These are phyloP conservation scores for Melanargia galathea DNA, from an alignment of 2,888 invertebrate species.

Conservation along the genomic window DNA sequence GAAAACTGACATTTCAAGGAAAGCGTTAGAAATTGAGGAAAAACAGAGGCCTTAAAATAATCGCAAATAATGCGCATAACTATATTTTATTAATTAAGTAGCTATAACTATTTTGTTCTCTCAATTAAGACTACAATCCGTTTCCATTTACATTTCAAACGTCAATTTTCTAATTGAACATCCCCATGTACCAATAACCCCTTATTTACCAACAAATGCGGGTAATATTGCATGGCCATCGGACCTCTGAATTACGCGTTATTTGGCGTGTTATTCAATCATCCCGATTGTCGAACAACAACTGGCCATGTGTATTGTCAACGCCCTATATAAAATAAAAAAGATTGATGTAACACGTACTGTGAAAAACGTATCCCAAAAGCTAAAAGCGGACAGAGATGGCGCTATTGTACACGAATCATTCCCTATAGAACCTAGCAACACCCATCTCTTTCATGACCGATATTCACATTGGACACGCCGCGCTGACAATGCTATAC, in stretches of 20 bases:
- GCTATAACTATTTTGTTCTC: no score
- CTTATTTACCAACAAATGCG: constrained; percentile 71
- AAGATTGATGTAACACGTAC: constrained; percentile 9
- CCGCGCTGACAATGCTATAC: constrained; percentile 10
- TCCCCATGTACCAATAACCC: constrained; percentile 40
- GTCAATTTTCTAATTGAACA: constrained; percentile 24
- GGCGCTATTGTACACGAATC: background rate
- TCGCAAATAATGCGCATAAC: no score
- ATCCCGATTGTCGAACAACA: constrained; percentile 75
- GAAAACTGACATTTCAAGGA: no score
- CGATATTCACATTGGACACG: constrained; percentile 2
- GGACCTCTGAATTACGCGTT: constrained; percentile 68
- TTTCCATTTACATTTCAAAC: constrained; percentile 12
- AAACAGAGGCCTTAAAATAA: no score
- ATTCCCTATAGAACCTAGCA: background rate
- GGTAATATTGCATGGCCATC: constrained; percentile 63
- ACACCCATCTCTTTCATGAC: constrained; percentile 9
- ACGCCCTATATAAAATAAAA: constrained; percentile 57
- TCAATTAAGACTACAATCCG: background rate
- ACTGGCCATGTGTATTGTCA: constrained; percentile 74
- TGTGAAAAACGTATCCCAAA: background rate
- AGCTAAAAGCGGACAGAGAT: background rate
- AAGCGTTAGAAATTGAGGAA: no score
- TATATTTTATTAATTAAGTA: no score
- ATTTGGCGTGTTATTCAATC: constrained; percentile 80